phyloP scores from a whole-genome alignment of 2,888 invertebrate genomes.

The Malthinus seriepunctatus region DNA sequence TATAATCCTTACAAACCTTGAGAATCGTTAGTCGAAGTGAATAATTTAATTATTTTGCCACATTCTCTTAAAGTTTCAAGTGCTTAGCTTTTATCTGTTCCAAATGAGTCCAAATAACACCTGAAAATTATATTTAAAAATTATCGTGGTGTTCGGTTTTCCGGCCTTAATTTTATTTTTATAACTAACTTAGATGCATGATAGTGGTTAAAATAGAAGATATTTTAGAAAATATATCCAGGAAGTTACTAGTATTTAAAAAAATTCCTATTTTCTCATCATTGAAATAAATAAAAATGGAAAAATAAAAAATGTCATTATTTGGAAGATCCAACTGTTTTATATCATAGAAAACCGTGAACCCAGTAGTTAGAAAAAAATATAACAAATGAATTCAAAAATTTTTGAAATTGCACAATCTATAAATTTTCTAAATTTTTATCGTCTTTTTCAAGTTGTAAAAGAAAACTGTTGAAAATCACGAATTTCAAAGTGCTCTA shows the following conservation, averaged over 20 bases:
- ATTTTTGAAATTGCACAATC: not conserved
- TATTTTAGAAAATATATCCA: not conserved
- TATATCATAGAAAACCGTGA: not conserved
- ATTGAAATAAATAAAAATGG: no score
- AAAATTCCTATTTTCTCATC: no score
- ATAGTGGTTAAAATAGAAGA: no score
- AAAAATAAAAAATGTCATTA: no score
- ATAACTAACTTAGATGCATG: no score
- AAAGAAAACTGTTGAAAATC: no score
- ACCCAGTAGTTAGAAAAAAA: not conserved
- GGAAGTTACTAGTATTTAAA: not conserved
- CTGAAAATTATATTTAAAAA: slow-evolving; percentile 47
- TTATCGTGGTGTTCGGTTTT: no score
- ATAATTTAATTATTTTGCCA: slow-evolving; percentile 55
- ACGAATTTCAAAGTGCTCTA: no score
- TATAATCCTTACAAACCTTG: slow-evolving; percentile 46
- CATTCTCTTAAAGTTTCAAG: slow-evolving; percentile 54
- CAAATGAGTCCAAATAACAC: slow-evolving; percentile 57
- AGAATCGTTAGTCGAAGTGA: slow-evolving; percentile 41
- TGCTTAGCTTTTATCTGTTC: slow-evolving; percentile 53
- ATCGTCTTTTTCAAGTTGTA: slow-evolving; percentile 34
- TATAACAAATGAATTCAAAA: not conserved
- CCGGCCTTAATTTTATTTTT: no score
- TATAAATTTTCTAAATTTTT: not conserved
- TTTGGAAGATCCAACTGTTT: not conserved